Base-by-base conservation (phyloP, 1,140 invertebrate species). In the Drosophila carrolli region DNA sequence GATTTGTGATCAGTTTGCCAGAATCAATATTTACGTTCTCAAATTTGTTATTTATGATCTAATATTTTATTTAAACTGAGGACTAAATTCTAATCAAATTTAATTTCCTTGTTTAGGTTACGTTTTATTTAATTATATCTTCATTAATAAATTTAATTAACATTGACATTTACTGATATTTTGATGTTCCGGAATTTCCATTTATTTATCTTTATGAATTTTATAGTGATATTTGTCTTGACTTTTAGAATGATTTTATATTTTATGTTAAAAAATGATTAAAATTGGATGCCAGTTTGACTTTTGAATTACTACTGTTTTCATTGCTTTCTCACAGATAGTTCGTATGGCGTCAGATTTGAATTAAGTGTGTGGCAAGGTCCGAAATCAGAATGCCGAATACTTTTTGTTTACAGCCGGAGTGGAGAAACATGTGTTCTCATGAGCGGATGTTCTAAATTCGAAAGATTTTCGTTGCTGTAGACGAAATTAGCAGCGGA, bases 331-430 rank as follows among this genome's bases (percentile, higher is more conserved):
- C 50, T 19, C 23, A 6, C 50, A 4, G 13, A 29, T 8, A 62
- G 59, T 58, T 63, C 53, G 38, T 43, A 35, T 43, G 5, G 35
- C 29, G 4, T 32, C 13, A 13, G 37, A 43, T 27, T 44, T 62
- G 59, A 11, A 59, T 44, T 27, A 23, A 62, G 55, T 59, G 60
- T 44, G 54, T 63, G 60, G 54, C 60, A 63, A 63, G 60, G 60
- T 16, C 54, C 54, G n/a, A 35, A 41, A n/a, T 14, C 29, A n/a
- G 16, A 38, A 27, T 53, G 46, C 10, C 14, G 16, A 62, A 43
- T 32, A 27, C n/a, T 44, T 57, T 60, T 67, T 67, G 63, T 65
- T 65, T 67, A 67, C 46, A 67, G 44, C 48, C 16, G 14, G 63
- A 23, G 19, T 19, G 27, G 11, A n/a, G 44, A 35, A 67, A 65